These are phyloP conservation scores for Sprattus sprattus DNA, from an alignment of 2,113 vertebrate species.

Conservation along the genomic window DNA sequence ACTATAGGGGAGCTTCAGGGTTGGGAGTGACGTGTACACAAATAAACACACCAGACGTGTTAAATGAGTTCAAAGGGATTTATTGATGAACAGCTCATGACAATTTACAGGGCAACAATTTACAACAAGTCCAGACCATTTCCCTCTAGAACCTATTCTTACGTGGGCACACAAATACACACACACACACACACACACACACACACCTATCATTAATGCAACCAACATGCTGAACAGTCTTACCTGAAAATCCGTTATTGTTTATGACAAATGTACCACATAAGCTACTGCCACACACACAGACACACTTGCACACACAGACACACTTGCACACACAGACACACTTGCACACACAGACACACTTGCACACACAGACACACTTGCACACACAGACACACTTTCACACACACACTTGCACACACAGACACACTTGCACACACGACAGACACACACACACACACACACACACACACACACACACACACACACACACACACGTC, in stretches of 20 bases:
- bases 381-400: neutral
- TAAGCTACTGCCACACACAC: neutral
- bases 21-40: neutral
- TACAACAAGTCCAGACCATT: slow-evolving; percentile 57
- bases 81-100: slow-evolving; percentile 71
- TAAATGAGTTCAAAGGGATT: slow-evolving; percentile 63
- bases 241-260: slow-evolving; percentile 43
- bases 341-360: neutral
- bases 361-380: neutral
- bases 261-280: slow-evolving; percentile 20
- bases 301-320: neutral
- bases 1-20: no score
- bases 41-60: slow-evolving; percentile 40
- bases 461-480: slow-evolving; percentile 25
- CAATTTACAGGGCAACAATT: slow-evolving; percentile 58
- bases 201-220: slow-evolving; percentile 19
- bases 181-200: slow-evolving; percentile 16
- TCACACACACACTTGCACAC: slow-evolving; percentile 14
- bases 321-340: slow-evolving; percentile 8
- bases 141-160: neutral
- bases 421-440: neutral
- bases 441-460: neutral
- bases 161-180: slow-evolving; percentile 39
- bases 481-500: slow-evolving; percentile 3
- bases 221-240: slow-evolving; percentile 43